These are phyloP conservation scores for Oceanodroma tethys DNA, from an alignment of 2,113 vertebrate species.

Conservation along the genomic window DNA sequence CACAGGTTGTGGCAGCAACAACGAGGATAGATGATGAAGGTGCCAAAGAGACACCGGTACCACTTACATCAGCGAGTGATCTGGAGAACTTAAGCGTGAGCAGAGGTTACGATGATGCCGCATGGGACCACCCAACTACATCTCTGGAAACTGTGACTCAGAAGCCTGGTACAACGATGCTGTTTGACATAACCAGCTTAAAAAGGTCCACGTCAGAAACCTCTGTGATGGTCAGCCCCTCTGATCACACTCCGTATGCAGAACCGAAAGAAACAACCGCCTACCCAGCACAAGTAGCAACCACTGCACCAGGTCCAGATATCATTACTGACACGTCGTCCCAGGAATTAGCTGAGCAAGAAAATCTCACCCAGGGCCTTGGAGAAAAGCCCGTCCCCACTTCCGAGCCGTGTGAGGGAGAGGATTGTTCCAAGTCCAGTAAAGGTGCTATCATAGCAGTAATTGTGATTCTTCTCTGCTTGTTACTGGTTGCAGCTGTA, in stretches of 20 bases:
- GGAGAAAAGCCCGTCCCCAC: slow-evolving; percentile 67
- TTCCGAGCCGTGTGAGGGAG: slow-evolving; percentile 66
- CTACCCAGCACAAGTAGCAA: slow-evolving; percentile 5
- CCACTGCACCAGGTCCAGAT: slow-evolving; percentile 28
- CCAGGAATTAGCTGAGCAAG: slow-evolving; percentile 65
- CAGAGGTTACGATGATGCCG: neutral
- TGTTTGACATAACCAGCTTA: slow-evolving; percentile 40
- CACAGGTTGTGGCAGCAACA: slow-evolving; percentile 12
- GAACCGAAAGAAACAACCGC: neutral
- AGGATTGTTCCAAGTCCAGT: slow-evolving; percentile 68
- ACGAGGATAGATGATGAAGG: neutral
- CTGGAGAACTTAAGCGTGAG: slow-evolving; percentile 51
- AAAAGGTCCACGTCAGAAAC: slow-evolving; percentile 59
- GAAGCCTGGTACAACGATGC: neutral
- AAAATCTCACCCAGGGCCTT: slow-evolving; percentile 71
- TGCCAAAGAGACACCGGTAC: neutral
- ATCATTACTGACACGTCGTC: slow-evolving; percentile 32
- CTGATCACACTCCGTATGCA: neutral
- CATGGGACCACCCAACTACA: neutral
- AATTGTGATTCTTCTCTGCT: slow-evolving; percentile 80
- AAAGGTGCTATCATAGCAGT: slow-evolving; percentile 82
- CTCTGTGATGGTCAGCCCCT: slow-evolving; percentile 19
- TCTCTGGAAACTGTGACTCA: slow-evolving; percentile 32
- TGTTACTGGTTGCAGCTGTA: slow-evolving; percentile 69
- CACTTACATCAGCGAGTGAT: slow-evolving; percentile 13